Evolutionary conservation across 2,888 invertebrate species (phyloP).

Genomic region (Branchipolynoe longqiensis): DNA sequence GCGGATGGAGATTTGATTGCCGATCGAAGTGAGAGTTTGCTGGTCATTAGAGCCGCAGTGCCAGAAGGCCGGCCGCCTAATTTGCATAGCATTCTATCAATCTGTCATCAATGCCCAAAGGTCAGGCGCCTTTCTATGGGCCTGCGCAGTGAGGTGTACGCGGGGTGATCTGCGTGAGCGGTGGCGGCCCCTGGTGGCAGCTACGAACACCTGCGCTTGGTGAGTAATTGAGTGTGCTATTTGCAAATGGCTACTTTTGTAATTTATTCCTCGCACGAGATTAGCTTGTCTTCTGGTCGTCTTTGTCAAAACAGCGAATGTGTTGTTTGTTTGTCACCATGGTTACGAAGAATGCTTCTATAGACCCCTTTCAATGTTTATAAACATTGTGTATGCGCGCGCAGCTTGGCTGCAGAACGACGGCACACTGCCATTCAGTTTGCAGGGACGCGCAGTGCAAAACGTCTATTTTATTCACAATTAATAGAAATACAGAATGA

Average conservation of each 20-base stretch:
- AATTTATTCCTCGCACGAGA: too few species aligned
- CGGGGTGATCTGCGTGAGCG: not conserved
- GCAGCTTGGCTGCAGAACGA: too few species aligned
- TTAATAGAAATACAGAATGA: too few species aligned
- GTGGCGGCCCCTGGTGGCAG: not conserved
- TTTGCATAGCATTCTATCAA: constrained; percentile 13
- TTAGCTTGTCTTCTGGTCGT: too few species aligned
- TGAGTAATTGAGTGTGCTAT: not conserved
- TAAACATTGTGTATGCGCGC: too few species aligned
- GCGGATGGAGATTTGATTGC: constrained; percentile 40
- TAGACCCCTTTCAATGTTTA: too few species aligned
- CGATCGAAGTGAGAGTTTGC: constrained; percentile 4
- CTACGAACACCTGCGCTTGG: not conserved
- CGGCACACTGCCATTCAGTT: too few species aligned
- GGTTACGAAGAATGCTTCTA: too few species aligned
- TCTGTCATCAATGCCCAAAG: not conserved
- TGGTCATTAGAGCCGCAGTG: constrained; percentile 16
- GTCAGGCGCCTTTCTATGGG: not conserved
- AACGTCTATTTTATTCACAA: too few species aligned
- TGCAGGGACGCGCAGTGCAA: too few species aligned
- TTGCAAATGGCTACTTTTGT: not conserved
- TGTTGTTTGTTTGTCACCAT: too few species aligned
- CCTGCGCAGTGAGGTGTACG: not conserved
- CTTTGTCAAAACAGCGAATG: too few species aligned
- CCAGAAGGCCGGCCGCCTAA: not conserved